These are phyloP conservation scores for Heterohyrax brucei DNA, from an alignment of 2,797 vertebrate species.

Conservation along the genomic window DNA sequence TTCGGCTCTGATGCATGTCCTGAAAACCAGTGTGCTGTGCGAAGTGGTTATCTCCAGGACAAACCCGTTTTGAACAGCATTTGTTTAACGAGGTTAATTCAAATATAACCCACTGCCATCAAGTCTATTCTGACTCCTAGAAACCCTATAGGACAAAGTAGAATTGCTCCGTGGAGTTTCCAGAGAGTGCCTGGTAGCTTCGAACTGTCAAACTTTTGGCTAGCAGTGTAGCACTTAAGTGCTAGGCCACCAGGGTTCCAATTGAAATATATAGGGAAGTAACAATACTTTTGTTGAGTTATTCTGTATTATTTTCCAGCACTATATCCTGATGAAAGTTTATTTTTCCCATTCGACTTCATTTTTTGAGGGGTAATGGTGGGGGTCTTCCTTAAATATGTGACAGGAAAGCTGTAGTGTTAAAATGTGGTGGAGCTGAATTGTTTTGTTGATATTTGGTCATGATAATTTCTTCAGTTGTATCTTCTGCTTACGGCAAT, in stretches of 20 bases:
- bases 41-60: background rate
- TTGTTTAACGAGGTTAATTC: slow-evolving; percentile 7
- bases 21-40: background rate
- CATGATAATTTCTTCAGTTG: background rate
- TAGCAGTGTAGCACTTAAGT: background rate
- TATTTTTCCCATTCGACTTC: background rate
- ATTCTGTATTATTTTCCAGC: background rate
- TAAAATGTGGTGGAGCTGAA: background rate
- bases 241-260: background rate
- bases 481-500: slow-evolving; percentile 10
- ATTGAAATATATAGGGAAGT: background rate
- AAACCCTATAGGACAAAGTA: too few species aligned
- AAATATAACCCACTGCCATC: too few species aligned
- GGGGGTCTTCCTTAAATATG: background rate
- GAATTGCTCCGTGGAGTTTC: too few species aligned
- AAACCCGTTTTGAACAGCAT: background rate
- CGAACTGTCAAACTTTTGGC: too few species aligned
- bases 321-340: background rate
- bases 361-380: background rate
- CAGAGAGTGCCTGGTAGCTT: too few species aligned
- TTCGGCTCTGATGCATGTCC: background rate
- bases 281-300: background rate
- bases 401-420: background rate
- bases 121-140: too few species aligned
- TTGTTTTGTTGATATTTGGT: background rate